Evolutionary conservation across 2,888 invertebrate genomes (phyloP).

Genomic region (Watsonalla cultraria): DNA sequence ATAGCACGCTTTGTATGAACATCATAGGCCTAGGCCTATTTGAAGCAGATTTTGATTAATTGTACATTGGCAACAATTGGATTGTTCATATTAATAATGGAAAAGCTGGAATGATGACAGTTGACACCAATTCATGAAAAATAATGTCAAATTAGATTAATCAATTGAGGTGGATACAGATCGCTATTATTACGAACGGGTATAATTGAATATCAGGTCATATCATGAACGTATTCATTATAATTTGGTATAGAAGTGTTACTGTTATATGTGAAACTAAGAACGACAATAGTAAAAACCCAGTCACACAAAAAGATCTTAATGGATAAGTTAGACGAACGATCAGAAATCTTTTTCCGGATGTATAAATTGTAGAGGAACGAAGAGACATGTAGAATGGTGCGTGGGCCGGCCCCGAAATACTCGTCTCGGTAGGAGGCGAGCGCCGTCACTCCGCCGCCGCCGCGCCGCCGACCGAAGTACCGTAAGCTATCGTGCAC

Average conservation of each 20-base stretch:
- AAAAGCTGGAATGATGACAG: no score
- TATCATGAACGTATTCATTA: no score
- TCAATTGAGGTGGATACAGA: no score
- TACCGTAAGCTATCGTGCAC: constrained; percentile 49
- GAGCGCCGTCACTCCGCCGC: constrained; percentile 17
- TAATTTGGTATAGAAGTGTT: no score
- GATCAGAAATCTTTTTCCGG: constrained; percentile 15
- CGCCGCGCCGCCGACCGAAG: constrained; percentile 37
- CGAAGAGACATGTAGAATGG: constrained; percentile 20
- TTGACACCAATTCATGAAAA: no score
- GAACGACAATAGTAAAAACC: background rate
- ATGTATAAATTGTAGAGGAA: constrained; percentile 16
- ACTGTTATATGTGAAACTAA: no score
- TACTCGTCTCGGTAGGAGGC: constrained; percentile 15
- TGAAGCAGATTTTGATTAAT: background rate
- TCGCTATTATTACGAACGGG: no score
- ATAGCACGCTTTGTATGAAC: background rate
- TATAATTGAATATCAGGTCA: no score
- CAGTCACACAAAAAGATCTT: constrained; percentile 8
- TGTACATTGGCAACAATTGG: background rate
- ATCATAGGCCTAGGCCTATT: background rate
- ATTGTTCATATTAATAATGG: no score
- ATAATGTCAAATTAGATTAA: no score
- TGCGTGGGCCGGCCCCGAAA: constrained; percentile 28
- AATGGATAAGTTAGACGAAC: constrained; percentile 6